Evolutionary conservation across 2,797 vertebrate genomes (phyloP).

Genomic region (Poecilia velifera): DNA sequence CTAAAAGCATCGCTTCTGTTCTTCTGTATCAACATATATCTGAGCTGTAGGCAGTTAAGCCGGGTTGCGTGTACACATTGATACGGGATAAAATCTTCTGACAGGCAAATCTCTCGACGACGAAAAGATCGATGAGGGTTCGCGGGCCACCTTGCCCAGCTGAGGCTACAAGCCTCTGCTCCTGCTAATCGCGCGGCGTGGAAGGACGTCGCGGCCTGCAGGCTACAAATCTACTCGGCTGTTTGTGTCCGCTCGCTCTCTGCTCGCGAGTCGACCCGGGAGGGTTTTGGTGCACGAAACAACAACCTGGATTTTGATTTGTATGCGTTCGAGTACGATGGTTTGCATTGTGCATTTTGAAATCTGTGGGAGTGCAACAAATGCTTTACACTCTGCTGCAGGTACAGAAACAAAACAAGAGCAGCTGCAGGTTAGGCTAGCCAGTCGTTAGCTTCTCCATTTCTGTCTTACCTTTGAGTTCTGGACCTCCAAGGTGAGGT

Average conservation of each 20-base stretch:
- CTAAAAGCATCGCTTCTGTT: not conserved
- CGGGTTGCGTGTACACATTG: constrained; percentile 34
- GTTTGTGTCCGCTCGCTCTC: constrained; percentile 6
- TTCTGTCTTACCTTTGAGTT: constrained; percentile 93
- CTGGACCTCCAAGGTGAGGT: constrained; percentile 93
- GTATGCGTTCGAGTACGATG: not conserved
- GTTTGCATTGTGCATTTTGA: not conserved
- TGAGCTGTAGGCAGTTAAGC: constrained; percentile 28
- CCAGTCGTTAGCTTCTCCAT: not conserved
- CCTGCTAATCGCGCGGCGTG: constrained; percentile 51
- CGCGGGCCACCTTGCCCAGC: constrained; percentile 54
- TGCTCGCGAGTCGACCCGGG: not conserved
- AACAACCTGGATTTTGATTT: constrained; percentile 4
- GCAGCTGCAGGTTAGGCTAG: not conserved
- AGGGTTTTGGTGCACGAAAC: not conserved
- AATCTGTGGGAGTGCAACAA: not conserved
- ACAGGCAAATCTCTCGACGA: constrained; percentile 66
- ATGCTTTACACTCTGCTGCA: not conserved
- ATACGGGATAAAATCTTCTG: constrained; percentile 67
- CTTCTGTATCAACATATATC: constrained; percentile 16
- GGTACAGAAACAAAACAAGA: not conserved
- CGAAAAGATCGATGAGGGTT: constrained; percentile 68
- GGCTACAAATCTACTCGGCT: constrained; percentile 39
- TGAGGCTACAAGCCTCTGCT: constrained; percentile 44
- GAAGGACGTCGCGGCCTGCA: constrained; percentile 30